phyloP scores from a whole-genome alignment of 2,888 invertebrate genomes.

The Myopa testacea region DNA sequence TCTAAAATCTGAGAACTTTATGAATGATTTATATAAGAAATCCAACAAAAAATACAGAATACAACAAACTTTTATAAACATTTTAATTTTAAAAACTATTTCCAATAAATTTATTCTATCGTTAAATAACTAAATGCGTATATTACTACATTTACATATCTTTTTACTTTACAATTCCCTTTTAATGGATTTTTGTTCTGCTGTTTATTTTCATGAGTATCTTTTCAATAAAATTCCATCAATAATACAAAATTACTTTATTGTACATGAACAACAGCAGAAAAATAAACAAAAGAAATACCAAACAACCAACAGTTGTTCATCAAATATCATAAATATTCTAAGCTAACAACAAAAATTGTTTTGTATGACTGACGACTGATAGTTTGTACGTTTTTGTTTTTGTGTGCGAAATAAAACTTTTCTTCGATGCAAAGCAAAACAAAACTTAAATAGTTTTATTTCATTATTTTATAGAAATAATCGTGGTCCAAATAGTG shows the following conservation, averaged over 20 bases:
- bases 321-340: conserved; percentile 23
- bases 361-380: conserved; percentile 68
- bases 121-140: neutral
- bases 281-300: too few species aligned
- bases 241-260: conserved; percentile 14
- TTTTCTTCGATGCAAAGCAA: conserved; percentile 50
- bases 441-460: conserved; percentile 38
- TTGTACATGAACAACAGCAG: neutral
- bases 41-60: too few species aligned
- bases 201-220: neutral
- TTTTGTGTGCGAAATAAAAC: conserved; percentile 52
- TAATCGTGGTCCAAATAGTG: neutral
- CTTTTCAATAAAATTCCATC: neutral
- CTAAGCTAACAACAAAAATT: conserved; percentile 22
- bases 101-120: neutral
- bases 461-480: conserved; percentile 22
- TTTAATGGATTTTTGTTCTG: too few species aligned
- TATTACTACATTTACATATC: neutral
- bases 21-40: neutral
- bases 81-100: neutral
- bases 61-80: too few species aligned
- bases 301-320: neutral
- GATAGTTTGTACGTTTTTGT: conserved; percentile 67
- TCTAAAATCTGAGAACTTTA: neutral
- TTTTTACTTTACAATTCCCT: too few species aligned